Evolutionary conservation across 1,140 invertebrate genomes (phyloP).

Genomic region (Rhopalosiphum maidis): DNA sequence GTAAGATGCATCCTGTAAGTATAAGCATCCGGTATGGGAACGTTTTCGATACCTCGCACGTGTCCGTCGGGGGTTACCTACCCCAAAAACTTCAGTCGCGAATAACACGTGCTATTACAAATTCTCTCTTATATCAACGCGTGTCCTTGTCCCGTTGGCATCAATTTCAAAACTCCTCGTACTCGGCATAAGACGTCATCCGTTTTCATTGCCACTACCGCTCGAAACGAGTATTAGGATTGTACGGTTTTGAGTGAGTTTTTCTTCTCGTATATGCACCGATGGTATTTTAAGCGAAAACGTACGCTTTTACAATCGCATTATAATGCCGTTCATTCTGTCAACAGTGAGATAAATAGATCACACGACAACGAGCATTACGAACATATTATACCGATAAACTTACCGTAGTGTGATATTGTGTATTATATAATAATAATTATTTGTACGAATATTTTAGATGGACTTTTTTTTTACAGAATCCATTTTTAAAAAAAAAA

Average conservation of each 20-base stretch:
- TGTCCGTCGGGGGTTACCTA: neutral
- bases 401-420: neutral
- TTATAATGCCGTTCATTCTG: neutral
- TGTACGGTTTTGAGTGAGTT: neutral
- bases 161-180: neutral
- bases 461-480: neutral
- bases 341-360: neutral
- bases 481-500: neutral
- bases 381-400: neutral
- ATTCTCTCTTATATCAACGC: neutral
- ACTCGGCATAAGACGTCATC: neutral
- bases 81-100: neutral
- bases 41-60: neutral
- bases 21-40: constrained; percentile 29
- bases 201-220: neutral
- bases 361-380: neutral
- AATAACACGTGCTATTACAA: neutral
- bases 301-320: neutral
- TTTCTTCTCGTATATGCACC: neutral
- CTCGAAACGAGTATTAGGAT: neutral
- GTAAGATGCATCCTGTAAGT: neutral
- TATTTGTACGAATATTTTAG: neutral
- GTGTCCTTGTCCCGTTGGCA: neutral
- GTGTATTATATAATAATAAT: neutral
- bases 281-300: neutral